Evolutionary conservation across 2,113 vertebrate species (phyloP).

Genomic region (Anas platyrhynchos): DNA sequence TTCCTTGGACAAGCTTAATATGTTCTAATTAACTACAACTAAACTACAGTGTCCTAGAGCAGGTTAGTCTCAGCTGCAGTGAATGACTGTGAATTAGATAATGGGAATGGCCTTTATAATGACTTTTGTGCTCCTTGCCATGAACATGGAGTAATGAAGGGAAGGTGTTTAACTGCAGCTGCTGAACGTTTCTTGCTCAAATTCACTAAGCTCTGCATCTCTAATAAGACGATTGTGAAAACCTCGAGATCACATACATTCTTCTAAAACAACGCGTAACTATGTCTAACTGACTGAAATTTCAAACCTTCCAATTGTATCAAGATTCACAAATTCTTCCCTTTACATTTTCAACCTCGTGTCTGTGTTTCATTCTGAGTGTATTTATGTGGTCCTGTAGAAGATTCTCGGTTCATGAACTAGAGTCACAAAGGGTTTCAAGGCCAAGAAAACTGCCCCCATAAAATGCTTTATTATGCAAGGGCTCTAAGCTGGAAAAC

Average conservation of each 20-base stretch:
- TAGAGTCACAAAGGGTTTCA: neutral
- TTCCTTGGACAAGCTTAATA: neutral
- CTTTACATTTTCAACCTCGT: neutral
- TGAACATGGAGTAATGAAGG: neutral
- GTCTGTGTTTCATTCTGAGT: neutral
- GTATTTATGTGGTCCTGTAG: neutral
- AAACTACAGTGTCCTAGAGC: neutral
- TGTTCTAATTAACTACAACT: neutral
- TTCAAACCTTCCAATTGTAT: neutral
- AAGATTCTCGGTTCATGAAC: neutral
- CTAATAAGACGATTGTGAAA: neutral
- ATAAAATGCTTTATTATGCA: neutral
- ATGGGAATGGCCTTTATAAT: neutral
- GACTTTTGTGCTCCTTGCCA: neutral
- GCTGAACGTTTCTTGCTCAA: neutral
- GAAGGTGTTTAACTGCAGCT: neutral
- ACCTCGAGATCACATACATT: neutral
- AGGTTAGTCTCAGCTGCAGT: neutral
- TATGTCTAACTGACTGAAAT: fast-evolving
- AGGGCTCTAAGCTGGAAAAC: neutral
- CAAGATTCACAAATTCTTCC: neutral
- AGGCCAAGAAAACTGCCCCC: neutral
- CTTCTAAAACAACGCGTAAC: neutral
- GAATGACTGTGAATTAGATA: neutral
- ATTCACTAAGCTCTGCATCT: neutral